phyloP scores from a whole-genome alignment of 2,113 vertebrate species.

The Rhabdornis inornatus region DNA sequence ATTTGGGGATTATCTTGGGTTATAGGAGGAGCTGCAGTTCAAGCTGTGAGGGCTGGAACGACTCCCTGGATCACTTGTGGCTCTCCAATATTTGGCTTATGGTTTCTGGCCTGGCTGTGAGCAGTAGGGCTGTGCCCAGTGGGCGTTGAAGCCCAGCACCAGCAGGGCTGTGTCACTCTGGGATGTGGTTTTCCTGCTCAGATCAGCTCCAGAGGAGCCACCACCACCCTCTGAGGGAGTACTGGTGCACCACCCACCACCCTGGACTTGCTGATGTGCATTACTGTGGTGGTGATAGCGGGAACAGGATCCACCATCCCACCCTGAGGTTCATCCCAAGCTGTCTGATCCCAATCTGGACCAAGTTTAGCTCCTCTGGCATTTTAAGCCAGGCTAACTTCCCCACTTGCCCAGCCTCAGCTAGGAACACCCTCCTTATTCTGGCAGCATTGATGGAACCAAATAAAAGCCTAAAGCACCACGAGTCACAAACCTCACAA shows the following conservation, averaged over 20 bases:
- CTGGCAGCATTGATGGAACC: neutral
- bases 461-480: neutral
- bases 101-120: neutral
- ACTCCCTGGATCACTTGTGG: neutral
- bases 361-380: neutral
- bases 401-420: neutral
- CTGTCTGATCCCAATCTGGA: neutral
- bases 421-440: neutral
- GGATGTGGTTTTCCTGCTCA: neutral
- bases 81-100: neutral
- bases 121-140: neutral
- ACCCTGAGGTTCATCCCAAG: neutral
- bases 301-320: neutral
- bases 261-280: neutral
- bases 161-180: neutral
- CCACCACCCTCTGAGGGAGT: neutral
- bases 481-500: neutral
- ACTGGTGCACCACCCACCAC: neutral
- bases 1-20: neutral
- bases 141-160: neutral
- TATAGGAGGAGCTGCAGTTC: neutral
- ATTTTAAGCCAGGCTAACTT: neutral
- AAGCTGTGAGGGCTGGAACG: neutral
- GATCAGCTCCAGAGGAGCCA: neutral
- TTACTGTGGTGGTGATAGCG: accelerated